Conservation (phyloP, 1,140 invertebrate species). For the Spodoptera litura region DNA sequence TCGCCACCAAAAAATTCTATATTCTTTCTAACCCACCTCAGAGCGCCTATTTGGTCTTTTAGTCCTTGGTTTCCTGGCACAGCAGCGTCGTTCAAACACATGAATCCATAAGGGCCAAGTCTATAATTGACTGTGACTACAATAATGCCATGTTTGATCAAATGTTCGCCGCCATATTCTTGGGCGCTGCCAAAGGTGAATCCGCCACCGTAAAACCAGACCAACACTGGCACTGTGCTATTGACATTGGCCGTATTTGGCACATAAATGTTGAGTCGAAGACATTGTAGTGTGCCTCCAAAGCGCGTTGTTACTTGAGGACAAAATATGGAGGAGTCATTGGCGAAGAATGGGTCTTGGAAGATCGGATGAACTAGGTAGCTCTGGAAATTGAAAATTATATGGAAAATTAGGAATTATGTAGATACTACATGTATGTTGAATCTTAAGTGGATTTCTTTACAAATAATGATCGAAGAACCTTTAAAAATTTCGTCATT, state of each 20-base stretch:
- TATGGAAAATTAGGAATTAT: too few species aligned
- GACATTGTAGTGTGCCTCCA: slow-evolving; percentile 60
- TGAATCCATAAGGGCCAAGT: slow-evolving; percentile 88
- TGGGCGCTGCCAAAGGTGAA: slow-evolving; percentile 83
- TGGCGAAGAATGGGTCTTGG: slow-evolving; percentile 49
- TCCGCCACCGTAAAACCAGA: slow-evolving; percentile 91
- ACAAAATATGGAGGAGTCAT: slow-evolving; percentile 49
- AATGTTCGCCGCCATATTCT: slow-evolving; percentile 80
- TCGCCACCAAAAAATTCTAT: slow-evolving; percentile 90
- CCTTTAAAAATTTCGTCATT: too few species aligned
- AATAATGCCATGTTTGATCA: slow-evolving; percentile 86
- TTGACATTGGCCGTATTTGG: slow-evolving; percentile 47
- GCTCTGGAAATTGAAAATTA: slow-evolving; percentile 49
- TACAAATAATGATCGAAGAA: too few species aligned
- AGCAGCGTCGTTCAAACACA: slow-evolving; percentile 88
- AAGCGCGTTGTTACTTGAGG: slow-evolving; percentile 47
- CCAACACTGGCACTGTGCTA: slow-evolving; percentile 86
- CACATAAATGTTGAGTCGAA: slow-evolving; percentile 66
- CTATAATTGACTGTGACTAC: slow-evolving; percentile 88
- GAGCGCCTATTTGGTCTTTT: slow-evolving; percentile 89
- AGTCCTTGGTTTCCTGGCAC: slow-evolving; percentile 90
- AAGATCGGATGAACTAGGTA: slow-evolving; percentile 49
- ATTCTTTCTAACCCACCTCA: slow-evolving; percentile 89
- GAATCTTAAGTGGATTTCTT: too few species aligned
- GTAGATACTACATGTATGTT: too few species aligned